phyloP scores from a whole-genome alignment of 2,888 invertebrate genomes.

The Helleia helle region DNA sequence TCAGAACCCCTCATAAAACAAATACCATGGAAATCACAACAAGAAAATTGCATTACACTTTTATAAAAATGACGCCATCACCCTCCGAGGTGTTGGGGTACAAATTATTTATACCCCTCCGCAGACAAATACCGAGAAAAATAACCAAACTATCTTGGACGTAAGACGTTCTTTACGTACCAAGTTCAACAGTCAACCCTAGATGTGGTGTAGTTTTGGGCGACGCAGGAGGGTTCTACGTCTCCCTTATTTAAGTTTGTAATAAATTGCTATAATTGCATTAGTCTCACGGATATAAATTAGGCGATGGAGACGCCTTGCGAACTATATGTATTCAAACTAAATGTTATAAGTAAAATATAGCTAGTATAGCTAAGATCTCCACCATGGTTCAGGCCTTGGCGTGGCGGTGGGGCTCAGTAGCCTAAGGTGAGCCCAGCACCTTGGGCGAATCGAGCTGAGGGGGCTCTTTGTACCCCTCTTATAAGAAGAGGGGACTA shows the following conservation, averaged over 20 bases:
- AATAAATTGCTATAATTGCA: slow-evolving; percentile 72
- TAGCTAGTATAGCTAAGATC: no score
- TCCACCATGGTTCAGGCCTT: no score
- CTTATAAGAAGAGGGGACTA: no score
- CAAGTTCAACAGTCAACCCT: slow-evolving; percentile 48
- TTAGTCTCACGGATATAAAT: slow-evolving; percentile 57
- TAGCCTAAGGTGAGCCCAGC: no score
- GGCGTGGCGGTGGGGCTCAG: no score
- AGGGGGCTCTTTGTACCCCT: no score
- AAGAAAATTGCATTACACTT: slow-evolving; percentile 64
- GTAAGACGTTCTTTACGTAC: slow-evolving; percentile 22
- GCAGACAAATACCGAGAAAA: slow-evolving; percentile 65
- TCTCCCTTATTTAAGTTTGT: slow-evolving; percentile 68
- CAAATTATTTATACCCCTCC: slow-evolving; percentile 67
- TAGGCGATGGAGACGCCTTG: slow-evolving; percentile 36
- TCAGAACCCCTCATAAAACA: slow-evolving; percentile 11
- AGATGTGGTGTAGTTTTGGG: slow-evolving; percentile 32
- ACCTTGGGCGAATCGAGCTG: no score
- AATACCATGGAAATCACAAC: slow-evolving; percentile 47
- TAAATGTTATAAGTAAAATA: no score
- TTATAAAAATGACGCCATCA: slow-evolving; percentile 69
- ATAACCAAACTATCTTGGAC: slow-evolving; percentile 67
- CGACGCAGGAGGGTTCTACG: slow-evolving; percentile 42
- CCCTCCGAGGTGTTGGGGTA: slow-evolving; percentile 60
- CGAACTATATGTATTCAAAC: slow-evolving; percentile 33